phyloP scores from a whole-genome alignment of 2,797 vertebrate species.

The Clarias pachynema region DNA sequence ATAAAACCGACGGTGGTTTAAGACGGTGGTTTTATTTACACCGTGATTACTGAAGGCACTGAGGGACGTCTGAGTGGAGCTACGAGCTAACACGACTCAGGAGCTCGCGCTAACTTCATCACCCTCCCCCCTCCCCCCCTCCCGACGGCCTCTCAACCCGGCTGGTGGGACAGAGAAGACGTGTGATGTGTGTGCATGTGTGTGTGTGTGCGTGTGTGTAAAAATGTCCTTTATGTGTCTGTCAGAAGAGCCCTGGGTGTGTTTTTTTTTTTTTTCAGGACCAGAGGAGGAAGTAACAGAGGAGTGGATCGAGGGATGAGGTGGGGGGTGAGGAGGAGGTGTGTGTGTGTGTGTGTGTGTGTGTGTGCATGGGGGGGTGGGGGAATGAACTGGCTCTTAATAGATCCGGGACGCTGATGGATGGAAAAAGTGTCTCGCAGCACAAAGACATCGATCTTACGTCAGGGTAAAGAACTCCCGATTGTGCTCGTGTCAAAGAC shows the following conservation, averaged over 20 bases:
- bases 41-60: too few relatives aligned
- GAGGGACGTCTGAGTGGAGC: too few relatives aligned
- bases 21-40: too few relatives aligned
- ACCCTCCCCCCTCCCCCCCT: constrained; percentile 50
- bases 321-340: constrained; percentile 4
- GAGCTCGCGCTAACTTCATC: too few relatives aligned
- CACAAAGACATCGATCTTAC: constrained; percentile 45
- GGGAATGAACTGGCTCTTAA: constrained; percentile 19
- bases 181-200: background rate
- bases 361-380: too few relatives aligned
- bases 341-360: too few relatives aligned
- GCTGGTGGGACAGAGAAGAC: constrained; percentile 51
- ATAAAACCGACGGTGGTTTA: too few relatives aligned
- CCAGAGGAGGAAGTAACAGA: constrained; percentile 26
- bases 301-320: constrained; percentile 19
- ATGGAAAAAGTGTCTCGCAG: constrained; percentile 39
- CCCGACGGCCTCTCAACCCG: constrained; percentile 67
- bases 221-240: constrained; percentile 61
- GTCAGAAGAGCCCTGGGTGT: constrained; percentile 59
- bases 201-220: background rate
- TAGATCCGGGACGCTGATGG: constrained; percentile 43
- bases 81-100: too few relatives aligned
- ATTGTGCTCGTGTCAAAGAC: constrained; percentile 9
- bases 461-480: constrained; percentile 26
- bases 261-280: constrained; percentile 49